Conservation (phyloP, 2,888 invertebrate species). For the Vanessa cardui region DNA sequence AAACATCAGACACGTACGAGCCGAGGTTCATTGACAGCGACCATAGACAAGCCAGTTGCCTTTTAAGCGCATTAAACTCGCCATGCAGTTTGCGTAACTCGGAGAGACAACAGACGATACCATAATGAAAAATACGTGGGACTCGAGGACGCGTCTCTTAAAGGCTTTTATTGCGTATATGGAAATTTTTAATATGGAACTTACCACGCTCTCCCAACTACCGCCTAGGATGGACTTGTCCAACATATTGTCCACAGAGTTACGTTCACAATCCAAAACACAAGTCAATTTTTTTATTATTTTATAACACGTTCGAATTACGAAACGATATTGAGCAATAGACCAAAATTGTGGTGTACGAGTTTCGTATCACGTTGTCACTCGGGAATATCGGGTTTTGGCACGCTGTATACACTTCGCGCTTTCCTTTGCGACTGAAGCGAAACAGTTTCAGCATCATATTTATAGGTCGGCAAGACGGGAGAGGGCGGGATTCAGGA, state of each 20-base stretch:
- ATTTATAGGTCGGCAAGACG: conserved; percentile 72
- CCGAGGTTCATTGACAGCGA: conserved; percentile 71
- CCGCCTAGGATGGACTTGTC: conserved; percentile 74
- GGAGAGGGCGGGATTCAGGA: conserved; percentile 73
- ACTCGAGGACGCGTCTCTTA: conserved; percentile 13
- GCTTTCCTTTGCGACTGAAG: conserved; percentile 78
- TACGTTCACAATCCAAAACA: conserved; percentile 41
- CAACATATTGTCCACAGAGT: conserved; percentile 64
- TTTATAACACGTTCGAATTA: conserved; percentile 48
- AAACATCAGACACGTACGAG: conserved; percentile 61
- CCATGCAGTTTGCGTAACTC: conserved; percentile 72
- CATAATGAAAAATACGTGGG: conserved; percentile 48
- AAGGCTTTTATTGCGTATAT: background rate
- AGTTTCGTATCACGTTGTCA: conserved; percentile 68
- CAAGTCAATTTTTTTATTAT: conserved; percentile 38
- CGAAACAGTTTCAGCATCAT: conserved; percentile 64
- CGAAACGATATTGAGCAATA: conserved; percentile 47
- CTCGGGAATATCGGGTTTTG: conserved; percentile 61
- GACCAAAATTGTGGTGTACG: conserved; percentile 48
- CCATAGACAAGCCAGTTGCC: conserved; percentile 71
- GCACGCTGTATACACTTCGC: conserved; percentile 67
- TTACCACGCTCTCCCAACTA: conserved; percentile 81
- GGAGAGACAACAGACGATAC: conserved; percentile 44
- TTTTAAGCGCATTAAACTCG: conserved; percentile 69
- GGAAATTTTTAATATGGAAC: conserved; percentile 45